Percentiles rank a stretch among this genome's conserved stretches.
Conservation (phyloP, 2,797 vertebrate species). For the Coranthus polyacanthus region DNA sequence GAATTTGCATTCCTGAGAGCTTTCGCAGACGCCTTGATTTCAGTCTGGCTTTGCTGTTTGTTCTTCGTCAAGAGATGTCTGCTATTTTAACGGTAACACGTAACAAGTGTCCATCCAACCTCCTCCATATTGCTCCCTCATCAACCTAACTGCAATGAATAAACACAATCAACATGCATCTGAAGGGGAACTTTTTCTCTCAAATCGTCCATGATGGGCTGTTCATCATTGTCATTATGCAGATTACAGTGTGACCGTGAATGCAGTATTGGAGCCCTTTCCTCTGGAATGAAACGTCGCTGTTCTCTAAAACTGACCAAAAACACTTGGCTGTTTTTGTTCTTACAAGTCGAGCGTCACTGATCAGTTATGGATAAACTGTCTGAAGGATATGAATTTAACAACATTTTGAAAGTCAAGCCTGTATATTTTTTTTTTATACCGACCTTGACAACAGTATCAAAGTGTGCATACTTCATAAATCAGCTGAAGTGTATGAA, state of each 20-base stretch:
- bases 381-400: conserved; percentile 73
- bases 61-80: conserved; percentile 74
- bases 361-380: conserved; percentile 61
- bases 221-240: conserved; percentile 81
- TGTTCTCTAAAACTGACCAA: conserved; percentile 58
- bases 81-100: conserved; percentile 76
- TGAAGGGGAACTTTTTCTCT: conserved; percentile 77
- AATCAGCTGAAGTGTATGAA: conserved; percentile 20
- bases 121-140: conserved; percentile 82
- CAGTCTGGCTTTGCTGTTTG: conserved; percentile 74
- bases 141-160: conserved; percentile 80
- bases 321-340: conserved; percentile 73
- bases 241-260: conserved; percentile 76
- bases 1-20: conserved; percentile 79
- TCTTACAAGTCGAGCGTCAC: conserved; percentile 45
- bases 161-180: conserved; percentile 82
- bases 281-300: conserved; percentile 48
- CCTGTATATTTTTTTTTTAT: conserved; percentile 50
- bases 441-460: conserved; percentile 64
- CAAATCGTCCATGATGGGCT: conserved; percentile 66
- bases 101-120: conserved; percentile 82
- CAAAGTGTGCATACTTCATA: conserved; percentile 27
- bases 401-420: conserved; percentile 71
- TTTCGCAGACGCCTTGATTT: conserved; percentile 79
- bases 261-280: conserved; percentile 49